Conservation (phyloP, 2,113 vertebrate genomes). For the Ardeotis arabs region DNA sequence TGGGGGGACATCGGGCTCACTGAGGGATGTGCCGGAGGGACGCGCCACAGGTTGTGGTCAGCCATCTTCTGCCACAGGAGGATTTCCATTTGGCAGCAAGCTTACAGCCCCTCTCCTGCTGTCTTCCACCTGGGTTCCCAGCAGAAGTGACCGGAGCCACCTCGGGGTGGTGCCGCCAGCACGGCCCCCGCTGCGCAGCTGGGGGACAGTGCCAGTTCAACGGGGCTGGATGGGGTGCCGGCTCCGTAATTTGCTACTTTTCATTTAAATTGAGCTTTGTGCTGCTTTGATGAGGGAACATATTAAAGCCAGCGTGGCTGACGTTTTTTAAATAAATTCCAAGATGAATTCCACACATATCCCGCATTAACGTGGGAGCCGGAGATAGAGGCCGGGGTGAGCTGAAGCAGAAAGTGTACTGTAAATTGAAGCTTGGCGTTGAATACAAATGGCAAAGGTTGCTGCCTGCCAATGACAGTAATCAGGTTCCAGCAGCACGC, state of each 20-base stretch:
- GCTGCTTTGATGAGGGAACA: background rate
- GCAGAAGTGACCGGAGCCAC: background rate
- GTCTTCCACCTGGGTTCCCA: background rate
- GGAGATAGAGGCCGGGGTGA: slow-evolving; percentile 37
- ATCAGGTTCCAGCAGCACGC: background rate
- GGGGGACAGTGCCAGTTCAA: background rate
- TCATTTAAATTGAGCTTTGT: slow-evolving; percentile 55
- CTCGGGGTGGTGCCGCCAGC: background rate
- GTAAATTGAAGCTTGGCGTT: slow-evolving; percentile 59
- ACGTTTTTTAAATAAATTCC: slow-evolving; percentile 19
- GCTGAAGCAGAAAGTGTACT: slow-evolving; percentile 39
- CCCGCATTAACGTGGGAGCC: slow-evolving; percentile 39
- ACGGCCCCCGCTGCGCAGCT: background rate
- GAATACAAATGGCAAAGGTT: slow-evolving; percentile 50
- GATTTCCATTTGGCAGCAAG: too few relatives aligned
- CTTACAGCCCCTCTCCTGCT: background rate
- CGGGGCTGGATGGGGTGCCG: background rate
- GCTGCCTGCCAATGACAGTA: slow-evolving; percentile 26
- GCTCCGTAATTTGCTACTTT: background rate
- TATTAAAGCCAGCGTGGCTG: slow-evolving; percentile 13
- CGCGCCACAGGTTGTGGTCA: fast-evolving
- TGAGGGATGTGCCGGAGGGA: fast-evolving
- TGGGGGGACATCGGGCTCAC: fast-evolving
- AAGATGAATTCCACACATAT: slow-evolving; percentile 42
- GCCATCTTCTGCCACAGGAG: background rate